Evolutionary conservation across 2,888 invertebrate genomes (phyloP).

Genomic region (Toxonevra muliebris): DNA sequence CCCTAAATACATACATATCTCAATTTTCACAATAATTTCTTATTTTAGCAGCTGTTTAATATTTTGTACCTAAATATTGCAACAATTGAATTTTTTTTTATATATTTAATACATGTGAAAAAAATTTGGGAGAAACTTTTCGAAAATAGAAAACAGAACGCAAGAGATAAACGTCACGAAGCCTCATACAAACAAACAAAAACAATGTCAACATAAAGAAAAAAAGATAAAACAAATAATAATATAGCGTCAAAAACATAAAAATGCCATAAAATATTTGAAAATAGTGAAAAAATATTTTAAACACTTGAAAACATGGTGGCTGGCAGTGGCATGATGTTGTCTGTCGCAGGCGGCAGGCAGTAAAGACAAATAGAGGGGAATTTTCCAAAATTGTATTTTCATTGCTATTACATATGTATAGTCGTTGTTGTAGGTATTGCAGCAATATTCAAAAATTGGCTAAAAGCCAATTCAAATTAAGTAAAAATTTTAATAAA

Average conservation of each 20-base stretch:
- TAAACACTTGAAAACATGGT: not conserved
- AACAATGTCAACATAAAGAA: not conserved
- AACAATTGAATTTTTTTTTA: no score
- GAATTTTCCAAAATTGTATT: not conserved
- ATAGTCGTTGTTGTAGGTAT: no score
- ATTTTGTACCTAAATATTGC: no score
- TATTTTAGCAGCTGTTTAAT: no score
- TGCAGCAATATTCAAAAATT: no score
- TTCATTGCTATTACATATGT: no score
- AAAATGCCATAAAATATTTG: slow-evolving; percentile 3
- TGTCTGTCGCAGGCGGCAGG: not conserved
- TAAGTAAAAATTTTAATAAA: no score
- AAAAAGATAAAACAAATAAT: not conserved
- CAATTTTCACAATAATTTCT: no score
- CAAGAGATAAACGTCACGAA: slow-evolving; percentile 7
- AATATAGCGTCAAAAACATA: not conserved
- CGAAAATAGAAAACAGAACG: not conserved
- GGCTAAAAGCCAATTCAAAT: no score
- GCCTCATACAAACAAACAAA: not conserved
- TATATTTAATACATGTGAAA: no score
- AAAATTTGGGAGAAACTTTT: no score
- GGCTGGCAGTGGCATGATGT: not conserved
- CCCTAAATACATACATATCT: no score
- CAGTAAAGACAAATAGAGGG: not conserved
- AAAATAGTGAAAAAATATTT: not conserved